Conservation (phyloP, 2,113 vertebrate genomes). For the Silurus glanis region DNA sequence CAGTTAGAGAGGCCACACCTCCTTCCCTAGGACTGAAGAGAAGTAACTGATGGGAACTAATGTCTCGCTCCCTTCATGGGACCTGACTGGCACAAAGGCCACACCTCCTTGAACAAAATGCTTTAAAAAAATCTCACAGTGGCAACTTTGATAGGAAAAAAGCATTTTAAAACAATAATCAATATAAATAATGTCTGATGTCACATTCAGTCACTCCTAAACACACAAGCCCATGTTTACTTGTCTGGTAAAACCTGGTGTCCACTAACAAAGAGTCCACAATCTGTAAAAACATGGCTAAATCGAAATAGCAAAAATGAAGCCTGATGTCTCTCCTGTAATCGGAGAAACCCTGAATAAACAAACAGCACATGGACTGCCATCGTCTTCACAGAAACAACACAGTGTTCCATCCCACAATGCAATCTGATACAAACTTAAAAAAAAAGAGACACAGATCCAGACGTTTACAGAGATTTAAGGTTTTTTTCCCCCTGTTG, state of each 20-base stretch:
- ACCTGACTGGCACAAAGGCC: too few relatives aligned
- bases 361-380: not conserved
- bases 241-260: not conserved
- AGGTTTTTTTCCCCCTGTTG: not conserved
- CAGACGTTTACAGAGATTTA: not conserved
- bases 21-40: too few relatives aligned
- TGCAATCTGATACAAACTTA: not conserved
- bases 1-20: not conserved
- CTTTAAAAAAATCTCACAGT: too few relatives aligned
- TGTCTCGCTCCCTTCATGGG: too few relatives aligned
- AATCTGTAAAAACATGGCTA: not conserved
- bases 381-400: not conserved
- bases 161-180: not conserved
- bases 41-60: too few relatives aligned
- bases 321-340: not conserved
- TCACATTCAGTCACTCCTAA: not conserved
- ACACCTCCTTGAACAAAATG: too few relatives aligned
- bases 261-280: conserved; percentile 12
- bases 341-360: conserved; percentile 12
- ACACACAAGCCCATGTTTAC: not conserved
- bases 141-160: too few relatives aligned
- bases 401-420: conserved; percentile 22
- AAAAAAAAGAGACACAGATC: not conserved
- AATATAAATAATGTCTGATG: not conserved
- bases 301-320: not conserved